Base-by-base conservation (phyloP, 1,140 invertebrate species). In the Drosophila saltans region DNA sequence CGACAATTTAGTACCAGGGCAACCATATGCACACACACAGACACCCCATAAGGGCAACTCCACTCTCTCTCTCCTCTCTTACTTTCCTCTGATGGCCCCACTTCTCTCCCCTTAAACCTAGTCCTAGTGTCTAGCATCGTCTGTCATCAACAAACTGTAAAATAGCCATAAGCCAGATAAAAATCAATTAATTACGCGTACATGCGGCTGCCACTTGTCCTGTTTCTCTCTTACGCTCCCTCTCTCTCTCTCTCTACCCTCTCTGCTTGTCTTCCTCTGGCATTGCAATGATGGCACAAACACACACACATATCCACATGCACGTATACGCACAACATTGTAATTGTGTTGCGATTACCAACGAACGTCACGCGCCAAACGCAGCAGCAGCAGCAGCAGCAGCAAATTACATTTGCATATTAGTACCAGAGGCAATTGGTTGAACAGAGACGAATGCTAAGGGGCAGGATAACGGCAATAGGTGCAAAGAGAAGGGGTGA, bases 181-280 rank as follows among this genome's bases (percentile, higher is more conserved):
- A 91, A 91, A 91, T 91, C 89, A 91, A 91, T 91, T 91, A 91
- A 91, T 91, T 91, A 91, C 88, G 85, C 85, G 85, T 85, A 72
- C 80, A 88, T 83, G 88, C 75, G 73, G 60, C 80, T 70, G 66
- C 57, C 73, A 72, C 63, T 36, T 36, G 33, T 36, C 33, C 33
- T 36, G 33, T 36, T 36, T 48, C 40, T 48, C 45, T 48, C 26
- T 33, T 48, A 21, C 45, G 21, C 21, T 24, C 21, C 4, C 59
- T 26, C 62, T 16, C 55, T 45, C 52, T 36, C 52, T 36, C 39
- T 26, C 40, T 11, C 7, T 10, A 8, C 6, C 26, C 6, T 45
- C 39, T 24, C 30, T 63, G n/a, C 45, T 21, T 45, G n/a, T 56
- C 56, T 52, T 67, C 56, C 62, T 64, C 69, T 52, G 41, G 45